Evolutionary conservation across 2,888 invertebrate genomes (phyloP), one percentile per base, ranked within the genome.

Genomic region (Pollenia angustigena): DNA sequence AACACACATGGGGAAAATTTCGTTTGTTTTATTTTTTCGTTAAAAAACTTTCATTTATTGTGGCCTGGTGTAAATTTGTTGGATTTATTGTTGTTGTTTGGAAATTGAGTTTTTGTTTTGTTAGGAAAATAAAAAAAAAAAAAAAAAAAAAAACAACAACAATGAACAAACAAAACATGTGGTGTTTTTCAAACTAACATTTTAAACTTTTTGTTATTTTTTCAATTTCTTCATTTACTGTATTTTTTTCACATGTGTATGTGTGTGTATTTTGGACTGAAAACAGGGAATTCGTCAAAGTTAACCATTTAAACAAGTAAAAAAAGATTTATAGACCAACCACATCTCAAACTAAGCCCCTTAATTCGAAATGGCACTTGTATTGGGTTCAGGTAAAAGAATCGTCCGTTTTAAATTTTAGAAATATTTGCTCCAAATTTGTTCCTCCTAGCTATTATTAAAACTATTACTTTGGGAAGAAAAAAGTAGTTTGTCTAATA

Each of bases 181-280:
- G 85, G 68, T 69, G 81, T 79, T 81, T 52, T 81, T 52, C 18
- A 74, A 85, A 85, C 64, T 74, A 82, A 85, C 81, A 79, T 78
- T 85, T 85, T 85, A 48, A 54, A 56, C 0, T 74, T 58, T 78
- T 66, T 72, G 14, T 48, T 58, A 52, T 44, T 56, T 66, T 48
- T 64, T 23, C 14, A 9, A 18, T n/a, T 16, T 42, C 60, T 66
- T 23, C 46, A 6, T n/a, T 23, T 14, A 16, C 14, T 7, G 14
- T 46, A 58, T 64, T 54, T 66, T 66, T 54, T 64, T 76, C 54
- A 56, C 52, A 66, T 44, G 23, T 46, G 54, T 10, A 44, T 44
- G 8, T 54, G 54, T 10, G 54, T 54, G 32, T 23, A 16, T 54
- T 75, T 66, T 7, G 40, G 16, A 12, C 6, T 16, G 48, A 60